phyloP scores from a whole-genome alignment of 2,888 invertebrate genomes.

The Pristionchus japonicus region DNA sequence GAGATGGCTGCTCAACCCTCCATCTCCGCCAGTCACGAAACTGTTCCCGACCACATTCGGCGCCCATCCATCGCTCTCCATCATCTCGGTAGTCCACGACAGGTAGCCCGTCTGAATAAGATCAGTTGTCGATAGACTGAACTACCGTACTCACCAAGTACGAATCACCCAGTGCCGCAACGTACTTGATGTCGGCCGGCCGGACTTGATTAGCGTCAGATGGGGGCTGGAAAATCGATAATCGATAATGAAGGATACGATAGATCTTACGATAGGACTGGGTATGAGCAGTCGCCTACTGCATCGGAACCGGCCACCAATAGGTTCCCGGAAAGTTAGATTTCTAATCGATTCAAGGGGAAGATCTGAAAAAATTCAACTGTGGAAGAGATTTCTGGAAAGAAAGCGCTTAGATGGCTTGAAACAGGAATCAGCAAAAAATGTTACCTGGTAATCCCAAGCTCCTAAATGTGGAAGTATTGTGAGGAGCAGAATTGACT shows the following conservation, averaged over 20 bases:
- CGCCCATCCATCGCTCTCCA: not conserved
- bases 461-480: too few relatives aligned
- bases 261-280: not conserved
- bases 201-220: not conserved
- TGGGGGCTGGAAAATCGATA: not conserved
- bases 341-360: too few relatives aligned
- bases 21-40: not conserved
- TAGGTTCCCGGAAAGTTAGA: not conserved
- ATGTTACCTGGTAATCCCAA: too few relatives aligned
- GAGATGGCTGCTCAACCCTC: not conserved
- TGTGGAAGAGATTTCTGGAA: too few relatives aligned
- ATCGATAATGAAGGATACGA: too few relatives aligned
- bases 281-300: not conserved
- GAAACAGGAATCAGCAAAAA: too few relatives aligned
- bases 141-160: not conserved
- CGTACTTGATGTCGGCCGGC: not conserved
- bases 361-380: too few relatives aligned
- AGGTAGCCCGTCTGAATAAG: not conserved
- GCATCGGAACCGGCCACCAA: not conserved
- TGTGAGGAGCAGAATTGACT: too few relatives aligned
- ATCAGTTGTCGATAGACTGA: not conserved
- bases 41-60: not conserved
- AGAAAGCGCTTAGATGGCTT: too few relatives aligned
- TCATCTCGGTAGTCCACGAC: not conserved
- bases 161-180: slow-evolving; percentile 12